Conservation (phyloP, 2,797 vertebrate genomes). For the Acipenser ruthenus region DNA sequence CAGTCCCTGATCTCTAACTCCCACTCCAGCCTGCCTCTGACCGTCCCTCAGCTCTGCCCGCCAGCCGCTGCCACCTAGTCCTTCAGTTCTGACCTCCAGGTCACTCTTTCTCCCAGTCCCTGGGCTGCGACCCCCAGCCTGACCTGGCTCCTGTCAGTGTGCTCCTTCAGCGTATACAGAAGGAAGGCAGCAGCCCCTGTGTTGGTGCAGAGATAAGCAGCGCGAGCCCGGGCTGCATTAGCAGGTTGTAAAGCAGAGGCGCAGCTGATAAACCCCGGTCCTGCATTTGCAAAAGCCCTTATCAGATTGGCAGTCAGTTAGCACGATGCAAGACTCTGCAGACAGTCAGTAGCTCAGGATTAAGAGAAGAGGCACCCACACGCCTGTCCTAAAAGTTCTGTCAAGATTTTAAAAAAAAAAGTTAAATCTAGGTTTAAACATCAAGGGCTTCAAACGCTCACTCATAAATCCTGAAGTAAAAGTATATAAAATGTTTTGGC, state of each 20-base stretch:
- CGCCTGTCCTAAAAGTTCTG: too few relatives aligned
- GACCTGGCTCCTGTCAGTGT: too few relatives aligned
- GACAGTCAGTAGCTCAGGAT: slow-evolving; percentile 3
- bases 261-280: slow-evolving; percentile 42
- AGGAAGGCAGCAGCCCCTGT: slow-evolving; percentile 25
- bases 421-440: too few relatives aligned
- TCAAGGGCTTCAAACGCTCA: too few relatives aligned
- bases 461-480: too few relatives aligned
- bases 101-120: slow-evolving; percentile 31
- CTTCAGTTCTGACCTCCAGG: slow-evolving; percentile 22
- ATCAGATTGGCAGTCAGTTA: slow-evolving; percentile 40
- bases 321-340: slow-evolving; percentile 20
- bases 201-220: slow-evolving; percentile 23
- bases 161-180: slow-evolving; percentile 23
- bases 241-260: slow-evolving; percentile 40
- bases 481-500: too few relatives aligned
- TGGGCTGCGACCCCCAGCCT: slow-evolving; percentile 10
- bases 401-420: too few relatives aligned
- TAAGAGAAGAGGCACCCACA: neutral
- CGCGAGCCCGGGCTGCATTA: slow-evolving; percentile 30
- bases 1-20: neutral
- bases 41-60: neutral
- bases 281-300: slow-evolving; percentile 30
- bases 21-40: neutral
- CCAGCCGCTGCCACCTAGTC: neutral